phyloP scores from a whole-genome alignment of 1,140 invertebrate species.

The Antheraea pernyi region DNA sequence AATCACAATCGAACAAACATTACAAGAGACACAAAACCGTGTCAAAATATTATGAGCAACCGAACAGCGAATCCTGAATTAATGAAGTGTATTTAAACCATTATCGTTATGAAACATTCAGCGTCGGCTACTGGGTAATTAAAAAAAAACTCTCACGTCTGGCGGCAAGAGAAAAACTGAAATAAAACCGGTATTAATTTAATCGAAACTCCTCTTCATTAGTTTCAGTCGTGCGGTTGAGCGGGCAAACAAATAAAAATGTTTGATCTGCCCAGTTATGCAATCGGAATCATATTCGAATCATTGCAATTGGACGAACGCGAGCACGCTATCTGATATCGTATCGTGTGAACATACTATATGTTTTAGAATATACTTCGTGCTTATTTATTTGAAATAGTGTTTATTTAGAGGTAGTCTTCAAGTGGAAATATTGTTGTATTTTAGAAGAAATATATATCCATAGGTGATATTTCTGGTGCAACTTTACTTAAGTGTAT shows the following conservation, averaged over 20 bases:
- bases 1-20: constrained; percentile 9
- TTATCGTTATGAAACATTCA: constrained; percentile 38
- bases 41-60: constrained; percentile 1
- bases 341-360: constrained; percentile 5
- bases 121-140: constrained; percentile 20
- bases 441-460: background rate
- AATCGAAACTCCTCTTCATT: constrained; percentile 73
- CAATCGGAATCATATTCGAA: constrained; percentile 61
- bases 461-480: too few species aligned
- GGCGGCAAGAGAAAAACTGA: constrained; percentile 45
- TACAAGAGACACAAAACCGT: constrained; percentile 9
- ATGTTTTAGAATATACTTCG: constrained; percentile 3
- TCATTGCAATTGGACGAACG: constrained; percentile 50
- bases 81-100: constrained; percentile 50
- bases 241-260: constrained; percentile 73
- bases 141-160: constrained; percentile 41
- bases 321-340: constrained; percentile 15
- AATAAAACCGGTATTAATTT: constrained; percentile 73
- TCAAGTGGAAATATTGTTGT: background rate
- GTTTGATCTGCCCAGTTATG: constrained; percentile 66
- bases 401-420: background rate
- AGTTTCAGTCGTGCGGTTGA: constrained; percentile 69
- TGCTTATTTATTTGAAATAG: background rate
- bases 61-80: constrained; percentile 37
- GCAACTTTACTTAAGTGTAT: too few species aligned